A percentile compares a stretch with the other conserved stretches of the same genome.
Conservation (phyloP, 2,888 invertebrate species). For the Listrodromus nycthemerus region DNA sequence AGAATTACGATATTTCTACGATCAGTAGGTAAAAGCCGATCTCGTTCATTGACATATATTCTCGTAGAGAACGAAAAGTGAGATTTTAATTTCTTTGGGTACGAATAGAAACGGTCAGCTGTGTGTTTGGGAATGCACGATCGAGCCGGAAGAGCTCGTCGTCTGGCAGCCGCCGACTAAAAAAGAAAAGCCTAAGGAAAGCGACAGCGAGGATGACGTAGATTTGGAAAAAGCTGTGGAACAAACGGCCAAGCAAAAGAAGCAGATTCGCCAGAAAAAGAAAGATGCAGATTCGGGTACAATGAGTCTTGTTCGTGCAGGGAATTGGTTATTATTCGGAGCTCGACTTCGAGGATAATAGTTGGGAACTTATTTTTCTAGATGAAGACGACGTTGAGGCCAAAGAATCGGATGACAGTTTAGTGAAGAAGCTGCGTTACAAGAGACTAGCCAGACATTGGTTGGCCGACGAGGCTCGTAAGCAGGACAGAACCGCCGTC, state of each 20-base stretch:
- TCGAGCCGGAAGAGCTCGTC: slow-evolving; percentile 89
- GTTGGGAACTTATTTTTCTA: slow-evolving; percentile 61
- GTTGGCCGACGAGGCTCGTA: slow-evolving; percentile 89
- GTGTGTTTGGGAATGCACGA: slow-evolving; percentile 94
- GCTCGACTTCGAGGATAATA: background rate
- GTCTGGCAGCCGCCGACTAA: slow-evolving; percentile 86
- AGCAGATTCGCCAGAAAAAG: slow-evolving; percentile 70
- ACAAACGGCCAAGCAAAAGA: slow-evolving; percentile 84
- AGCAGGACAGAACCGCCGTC: slow-evolving; percentile 87
- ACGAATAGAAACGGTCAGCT: slow-evolving; percentile 91
- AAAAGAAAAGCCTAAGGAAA: slow-evolving; percentile 75
- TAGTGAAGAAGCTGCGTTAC: slow-evolving; percentile 86
- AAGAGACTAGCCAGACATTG: slow-evolving; percentile 91
- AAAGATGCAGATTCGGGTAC: slow-evolving; percentile 37
- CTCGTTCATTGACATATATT: background rate
- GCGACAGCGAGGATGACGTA: slow-evolving; percentile 89
- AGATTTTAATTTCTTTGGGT: slow-evolving; percentile 3
- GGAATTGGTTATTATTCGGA: background rate
- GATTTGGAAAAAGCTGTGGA: slow-evolving; percentile 87
- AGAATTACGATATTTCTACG: slow-evolving; percentile 93
- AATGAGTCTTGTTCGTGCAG: background rate
- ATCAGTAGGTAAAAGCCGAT: slow-evolving; percentile 86
- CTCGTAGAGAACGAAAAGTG: background rate
- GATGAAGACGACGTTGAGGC: slow-evolving; percentile 76
- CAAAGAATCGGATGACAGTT: slow-evolving; percentile 46